Percentiles rank a stretch among this genome's conserved stretches.
These are phyloP conservation scores for Lepidothrix coronata DNA, from an alignment of 2,113 vertebrate species.

Conservation along the genomic window DNA sequence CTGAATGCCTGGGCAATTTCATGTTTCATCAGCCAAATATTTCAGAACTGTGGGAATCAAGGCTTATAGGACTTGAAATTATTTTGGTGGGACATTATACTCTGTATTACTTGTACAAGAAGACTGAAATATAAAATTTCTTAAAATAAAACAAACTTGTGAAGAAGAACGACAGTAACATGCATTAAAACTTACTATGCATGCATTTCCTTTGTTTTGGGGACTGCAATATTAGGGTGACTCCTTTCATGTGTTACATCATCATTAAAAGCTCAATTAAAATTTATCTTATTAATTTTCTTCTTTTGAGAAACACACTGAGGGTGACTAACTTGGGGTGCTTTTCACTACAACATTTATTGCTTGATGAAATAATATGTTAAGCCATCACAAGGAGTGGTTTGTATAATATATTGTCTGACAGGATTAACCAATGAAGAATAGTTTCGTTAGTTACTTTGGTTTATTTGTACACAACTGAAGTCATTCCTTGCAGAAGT, in stretches of 20 bases:
- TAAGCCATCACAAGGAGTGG: background rate
- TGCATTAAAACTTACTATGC: background rate
- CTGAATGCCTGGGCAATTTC: background rate
- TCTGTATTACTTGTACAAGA: background rate
- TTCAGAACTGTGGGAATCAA: background rate
- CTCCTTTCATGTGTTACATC: background rate
- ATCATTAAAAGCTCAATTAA: background rate
- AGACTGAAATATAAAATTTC: background rate
- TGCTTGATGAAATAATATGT: background rate
- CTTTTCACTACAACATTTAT: background rate
- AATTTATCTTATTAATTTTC: background rate
- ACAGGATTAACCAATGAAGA: background rate
- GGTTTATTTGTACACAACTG: background rate
- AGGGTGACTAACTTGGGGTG: background rate
- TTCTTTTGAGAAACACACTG: background rate
- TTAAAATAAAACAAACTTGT: background rate
- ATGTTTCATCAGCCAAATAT: background rate
- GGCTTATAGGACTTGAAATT: background rate
- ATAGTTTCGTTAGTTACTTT: background rate
- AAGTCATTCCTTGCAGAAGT: background rate
- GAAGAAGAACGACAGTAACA: background rate
- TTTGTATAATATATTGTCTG: background rate
- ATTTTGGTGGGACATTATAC: background rate
- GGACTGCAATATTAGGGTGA: background rate
- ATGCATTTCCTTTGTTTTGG: background rate